Conservation (phyloP, 2,113 vertebrate species). For the Fregetta grallaria region DNA sequence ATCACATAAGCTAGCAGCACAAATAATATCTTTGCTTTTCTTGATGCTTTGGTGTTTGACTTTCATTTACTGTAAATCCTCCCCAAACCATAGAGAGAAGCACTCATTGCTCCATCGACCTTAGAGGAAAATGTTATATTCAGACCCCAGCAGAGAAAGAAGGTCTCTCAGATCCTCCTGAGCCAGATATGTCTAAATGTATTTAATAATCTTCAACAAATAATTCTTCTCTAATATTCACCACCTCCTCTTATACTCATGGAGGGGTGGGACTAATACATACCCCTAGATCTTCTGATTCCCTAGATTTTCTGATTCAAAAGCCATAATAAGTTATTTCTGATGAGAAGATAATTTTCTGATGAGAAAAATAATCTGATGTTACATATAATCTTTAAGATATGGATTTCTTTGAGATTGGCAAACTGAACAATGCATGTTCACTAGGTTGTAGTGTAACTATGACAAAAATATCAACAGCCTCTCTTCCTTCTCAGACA, state of each 20-base stretch:
- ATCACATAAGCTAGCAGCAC: not conserved
- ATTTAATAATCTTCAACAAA: not conserved
- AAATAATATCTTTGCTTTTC: not conserved
- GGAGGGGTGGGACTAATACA: not conserved
- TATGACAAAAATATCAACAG: not conserved
- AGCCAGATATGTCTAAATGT: not conserved
- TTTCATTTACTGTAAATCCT: not conserved
- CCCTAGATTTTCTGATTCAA: not conserved
- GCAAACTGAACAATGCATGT: not conserved
- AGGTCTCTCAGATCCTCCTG: not conserved
- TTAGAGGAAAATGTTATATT: not conserved
- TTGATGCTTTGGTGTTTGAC: not conserved
- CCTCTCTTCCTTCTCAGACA: not conserved
- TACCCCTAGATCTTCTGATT: not conserved
- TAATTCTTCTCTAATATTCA: not conserved
- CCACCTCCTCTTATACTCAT: not conserved
- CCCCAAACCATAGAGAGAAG: not conserved
- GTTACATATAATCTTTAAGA: not conserved
- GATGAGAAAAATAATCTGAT: too few species aligned
- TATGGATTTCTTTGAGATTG: not conserved
- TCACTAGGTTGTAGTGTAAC: not conserved
- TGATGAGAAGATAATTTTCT: not conserved
- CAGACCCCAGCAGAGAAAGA: not conserved
- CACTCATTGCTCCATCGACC: not conserved
- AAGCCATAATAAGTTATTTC: not conserved